Percentiles rank a stretch among this genome's conserved stretches.
phyloP scores from a whole-genome alignment of 1,140 invertebrate species.

The Capitella teleta region DNA sequence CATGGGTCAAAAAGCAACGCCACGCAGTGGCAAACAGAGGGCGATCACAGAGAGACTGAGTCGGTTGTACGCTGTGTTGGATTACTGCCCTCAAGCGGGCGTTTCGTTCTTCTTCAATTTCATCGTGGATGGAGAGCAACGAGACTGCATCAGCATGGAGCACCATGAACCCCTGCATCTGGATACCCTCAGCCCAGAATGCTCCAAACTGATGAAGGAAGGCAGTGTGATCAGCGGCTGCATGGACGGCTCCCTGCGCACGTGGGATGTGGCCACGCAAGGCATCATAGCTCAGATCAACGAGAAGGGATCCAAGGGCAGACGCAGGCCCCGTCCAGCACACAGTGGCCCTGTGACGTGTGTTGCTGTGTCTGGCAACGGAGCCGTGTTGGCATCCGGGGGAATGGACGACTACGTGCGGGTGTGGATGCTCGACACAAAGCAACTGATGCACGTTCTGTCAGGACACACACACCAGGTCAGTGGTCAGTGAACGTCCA shows the following conservation, averaged over 20 bases:
- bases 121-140: not conserved
- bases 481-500: slow-evolving; percentile 1
- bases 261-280: slow-evolving; percentile 3
- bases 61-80: slow-evolving; percentile 3
- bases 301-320: not conserved
- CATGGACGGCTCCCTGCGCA: not conserved
- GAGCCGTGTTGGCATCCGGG: not conserved
- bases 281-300: not conserved
- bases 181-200: slow-evolving; percentile 5
- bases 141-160: not conserved
- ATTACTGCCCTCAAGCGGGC: slow-evolving; percentile 2
- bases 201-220: not conserved
- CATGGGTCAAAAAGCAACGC: not conserved
- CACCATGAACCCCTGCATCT: slow-evolving; percentile 4
- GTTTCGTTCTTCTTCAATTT: slow-evolving; percentile 11
- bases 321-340: not conserved
- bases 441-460: not conserved
- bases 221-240: not conserved
- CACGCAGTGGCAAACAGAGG: not conserved
- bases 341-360: not conserved
- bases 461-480: not conserved
- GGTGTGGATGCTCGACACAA: slow-evolving; percentile 1
- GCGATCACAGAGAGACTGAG: not conserved
- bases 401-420: not conserved
- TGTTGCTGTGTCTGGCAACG: not conserved